Percentiles rank a stretch among this genome's conserved stretches.
These are phyloP conservation scores for Dufourea novaeangliae DNA, from an alignment of 1,140 invertebrate species.

Conservation along the genomic window DNA sequence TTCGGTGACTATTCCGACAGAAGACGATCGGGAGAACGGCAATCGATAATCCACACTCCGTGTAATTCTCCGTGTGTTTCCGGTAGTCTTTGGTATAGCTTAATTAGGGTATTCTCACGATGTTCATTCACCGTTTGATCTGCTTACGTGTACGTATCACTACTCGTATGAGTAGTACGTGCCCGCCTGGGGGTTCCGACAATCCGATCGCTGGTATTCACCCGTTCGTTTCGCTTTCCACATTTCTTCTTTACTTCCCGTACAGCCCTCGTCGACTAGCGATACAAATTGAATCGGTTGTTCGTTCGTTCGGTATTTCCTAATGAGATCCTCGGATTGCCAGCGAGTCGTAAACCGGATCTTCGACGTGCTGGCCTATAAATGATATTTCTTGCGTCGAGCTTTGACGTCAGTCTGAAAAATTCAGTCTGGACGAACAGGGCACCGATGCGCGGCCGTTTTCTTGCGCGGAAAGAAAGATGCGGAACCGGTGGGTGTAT, in stretches of 20 bases:
- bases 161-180: no score
- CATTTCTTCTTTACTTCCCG: neutral
- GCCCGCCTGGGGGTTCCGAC: neutral
- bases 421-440: neutral
- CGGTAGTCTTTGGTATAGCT: neutral
- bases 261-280: neutral
- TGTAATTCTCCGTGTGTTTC: neutral
- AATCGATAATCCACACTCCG: neutral
- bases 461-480: neutral
- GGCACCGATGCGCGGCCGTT: neutral
- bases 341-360: neutral
- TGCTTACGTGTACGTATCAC: neutral
- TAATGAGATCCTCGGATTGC: slow-evolving; percentile 43
- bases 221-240: neutral
- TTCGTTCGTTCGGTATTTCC: slow-evolving; percentile 14
- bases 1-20: neutral
- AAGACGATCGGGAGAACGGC: neutral
- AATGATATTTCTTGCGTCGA: neutral
- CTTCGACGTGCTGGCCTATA: neutral
- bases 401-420: neutral
- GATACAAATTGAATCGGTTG: slow-evolving; percentile 44
- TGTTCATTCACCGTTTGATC: neutral
- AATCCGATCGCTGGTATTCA: slow-evolving; percentile 36
- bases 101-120: neutral
- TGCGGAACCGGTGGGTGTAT: neutral